Evolutionary conservation across 2,888 invertebrate genomes (phyloP).

Genomic region (Dasysyrphus tricinctus): DNA sequence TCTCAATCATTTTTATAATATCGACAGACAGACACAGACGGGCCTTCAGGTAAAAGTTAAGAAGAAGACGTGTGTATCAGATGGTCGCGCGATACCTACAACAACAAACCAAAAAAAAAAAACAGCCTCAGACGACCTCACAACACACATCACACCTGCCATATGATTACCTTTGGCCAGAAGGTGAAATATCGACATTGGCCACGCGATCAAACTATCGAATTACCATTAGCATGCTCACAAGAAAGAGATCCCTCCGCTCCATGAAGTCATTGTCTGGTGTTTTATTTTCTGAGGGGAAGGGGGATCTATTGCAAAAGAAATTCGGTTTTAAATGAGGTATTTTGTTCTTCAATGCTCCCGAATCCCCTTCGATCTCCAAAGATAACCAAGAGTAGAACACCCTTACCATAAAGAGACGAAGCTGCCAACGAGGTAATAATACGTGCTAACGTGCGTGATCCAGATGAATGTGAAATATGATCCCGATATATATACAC

Average conservation of each 20-base stretch:
- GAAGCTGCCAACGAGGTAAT: conserved; percentile 65
- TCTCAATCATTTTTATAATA: conserved; percentile 52
- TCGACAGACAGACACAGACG: neutral
- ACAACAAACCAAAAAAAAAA: neutral
- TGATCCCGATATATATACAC: conserved; percentile 40
- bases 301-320: neutral
- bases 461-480: conserved; percentile 71
- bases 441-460: conserved; percentile 70
- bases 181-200: conserved; percentile 71
- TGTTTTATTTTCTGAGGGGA: neutral
- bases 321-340: conserved; percentile 1
- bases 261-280: conserved; percentile 40
- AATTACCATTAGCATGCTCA: conserved; percentile 49
- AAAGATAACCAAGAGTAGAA: conserved; percentile 37
- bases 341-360: conserved; percentile 22
- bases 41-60: conserved; percentile 52
- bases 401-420: conserved; percentile 29
- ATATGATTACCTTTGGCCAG: conserved; percentile 64
- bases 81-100: conserved; percentile 30
- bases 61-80: conserved; percentile 30
- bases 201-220: conserved; percentile 74
- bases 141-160: conserved; percentile 73
- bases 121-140: conserved; percentile 32
- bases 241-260: conserved; percentile 26
- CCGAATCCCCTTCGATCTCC: conserved; percentile 32